Conservation (phyloP, 1,140 invertebrate genomes). For the Bactericera cockerelli region DNA sequence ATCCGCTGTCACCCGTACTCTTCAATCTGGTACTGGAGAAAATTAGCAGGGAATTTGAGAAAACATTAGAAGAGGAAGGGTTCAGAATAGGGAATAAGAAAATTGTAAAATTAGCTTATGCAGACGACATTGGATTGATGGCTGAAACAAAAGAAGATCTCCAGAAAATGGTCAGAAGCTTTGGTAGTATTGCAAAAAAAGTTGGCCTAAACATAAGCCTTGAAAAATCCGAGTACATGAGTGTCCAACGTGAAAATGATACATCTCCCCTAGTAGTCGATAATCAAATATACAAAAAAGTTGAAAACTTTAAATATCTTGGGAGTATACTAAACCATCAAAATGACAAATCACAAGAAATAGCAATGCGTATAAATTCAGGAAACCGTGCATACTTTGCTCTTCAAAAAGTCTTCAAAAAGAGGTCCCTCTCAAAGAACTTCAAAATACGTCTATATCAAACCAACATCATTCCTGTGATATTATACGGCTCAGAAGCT, state of each 20-base stretch:
- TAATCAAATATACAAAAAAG: conserved; percentile 10
- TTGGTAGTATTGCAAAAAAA: conserved; percentile 15
- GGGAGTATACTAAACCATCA: conserved; percentile 2
- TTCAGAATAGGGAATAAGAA: conserved; percentile 12
- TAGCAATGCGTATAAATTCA: no score
- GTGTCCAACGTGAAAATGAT: neutral
- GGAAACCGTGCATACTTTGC: neutral
- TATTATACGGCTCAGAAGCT: conserved; percentile 6
- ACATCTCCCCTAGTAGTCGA: conserved; percentile 7
- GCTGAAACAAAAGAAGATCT: conserved; percentile 17
- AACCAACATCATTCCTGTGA: neutral
- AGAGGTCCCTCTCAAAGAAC: conserved; percentile 7
- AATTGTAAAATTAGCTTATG: conserved; percentile 18
- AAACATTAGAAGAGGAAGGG: conserved; percentile 8
- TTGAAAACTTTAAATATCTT: conserved; percentile 13
- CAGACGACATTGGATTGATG: conserved; percentile 18
- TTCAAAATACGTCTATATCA: conserved; percentile 6
- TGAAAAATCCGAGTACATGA: conserved; percentile 14
- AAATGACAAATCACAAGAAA: no score
- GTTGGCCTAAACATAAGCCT: conserved; percentile 11
- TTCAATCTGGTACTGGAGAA: conserved; percentile 13
- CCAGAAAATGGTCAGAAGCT: conserved; percentile 12
- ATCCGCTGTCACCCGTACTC: conserved; percentile 14
- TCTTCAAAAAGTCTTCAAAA: conserved; percentile 2
- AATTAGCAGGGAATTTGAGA: conserved; percentile 12